A percentile compares a stretch with the other conserved stretches of the same genome.
phyloP scores from a whole-genome alignment of 1,140 invertebrate species.

The Sipha flava region DNA sequence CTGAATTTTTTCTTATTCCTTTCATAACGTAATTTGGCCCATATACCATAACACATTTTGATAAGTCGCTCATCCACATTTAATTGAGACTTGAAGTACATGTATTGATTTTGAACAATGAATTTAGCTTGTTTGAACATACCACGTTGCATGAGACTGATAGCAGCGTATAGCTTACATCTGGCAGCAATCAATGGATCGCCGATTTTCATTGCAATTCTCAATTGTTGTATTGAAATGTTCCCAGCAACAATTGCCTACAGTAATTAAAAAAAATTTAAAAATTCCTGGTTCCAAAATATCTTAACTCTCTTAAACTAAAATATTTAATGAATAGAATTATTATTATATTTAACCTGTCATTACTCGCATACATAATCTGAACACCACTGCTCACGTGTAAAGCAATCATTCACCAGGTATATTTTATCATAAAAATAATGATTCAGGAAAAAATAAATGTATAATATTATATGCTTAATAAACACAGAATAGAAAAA shows the following conservation, averaged over 20 bases:
- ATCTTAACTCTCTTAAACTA: too few relatives aligned
- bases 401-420: too few relatives aligned
- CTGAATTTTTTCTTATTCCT: slow-evolving; percentile 14
- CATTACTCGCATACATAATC: too few relatives aligned
- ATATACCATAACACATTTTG: slow-evolving; percentile 76
- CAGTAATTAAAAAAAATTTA: slow-evolving; percentile 42
- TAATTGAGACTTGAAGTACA: slow-evolving; percentile 39
- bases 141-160: slow-evolving; percentile 76
- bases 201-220: slow-evolving; percentile 65
- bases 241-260: slow-evolving; percentile 77
- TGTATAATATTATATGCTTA: too few relatives aligned
- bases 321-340: too few relatives aligned
- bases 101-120: slow-evolving; percentile 58
- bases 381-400: too few relatives aligned
- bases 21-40: slow-evolving; percentile 65
- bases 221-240: slow-evolving; percentile 74
- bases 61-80: slow-evolving; percentile 52
- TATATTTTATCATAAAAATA: too few relatives aligned
- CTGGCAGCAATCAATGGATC: slow-evolving; percentile 69
- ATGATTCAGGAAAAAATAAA: too few relatives aligned
- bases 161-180: slow-evolving; percentile 75
- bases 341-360: too few relatives aligned
- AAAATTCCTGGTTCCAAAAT: too few relatives aligned
- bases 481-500: too few relatives aligned
- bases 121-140: slow-evolving; percentile 53